Percentiles rank a stretch among this genome's conserved stretches.
Conservation (phyloP, 2,113 vertebrate genomes). For the Nerophis lumbriciformis region DNA sequence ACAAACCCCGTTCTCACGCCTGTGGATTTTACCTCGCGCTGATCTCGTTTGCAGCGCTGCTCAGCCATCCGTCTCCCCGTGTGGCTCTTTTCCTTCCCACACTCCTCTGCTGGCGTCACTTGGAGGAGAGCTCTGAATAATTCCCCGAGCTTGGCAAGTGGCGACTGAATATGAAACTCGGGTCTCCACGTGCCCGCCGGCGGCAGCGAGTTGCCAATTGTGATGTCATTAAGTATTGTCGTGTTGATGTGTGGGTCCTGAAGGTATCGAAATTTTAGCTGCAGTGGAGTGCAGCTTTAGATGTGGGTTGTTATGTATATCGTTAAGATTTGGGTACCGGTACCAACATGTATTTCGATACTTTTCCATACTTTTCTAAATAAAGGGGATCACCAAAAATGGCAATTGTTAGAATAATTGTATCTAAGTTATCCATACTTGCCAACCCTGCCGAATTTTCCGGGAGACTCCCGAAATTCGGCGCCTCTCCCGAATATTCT, state of each 20-base stretch:
- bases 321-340: too few relatives aligned
- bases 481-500: too few relatives aligned
- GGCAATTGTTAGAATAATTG: too few relatives aligned
- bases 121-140: slow-evolving; percentile 9
- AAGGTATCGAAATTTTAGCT: too few relatives aligned
- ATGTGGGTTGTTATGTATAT: too few relatives aligned
- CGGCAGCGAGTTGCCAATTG: background rate
- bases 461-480: too few relatives aligned
- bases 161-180: slow-evolving; percentile 21
- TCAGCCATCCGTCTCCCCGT: slow-evolving; percentile 28
- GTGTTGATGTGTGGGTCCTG: background rate
- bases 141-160: slow-evolving; percentile 15
- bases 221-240: background rate
- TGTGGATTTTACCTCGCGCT: slow-evolving; percentile 20
- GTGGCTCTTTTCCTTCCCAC: slow-evolving; percentile 4
- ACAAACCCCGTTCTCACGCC: slow-evolving; percentile 1
- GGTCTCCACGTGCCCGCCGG: slow-evolving; percentile 8
- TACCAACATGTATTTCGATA: too few relatives aligned
- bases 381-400: too few relatives aligned
- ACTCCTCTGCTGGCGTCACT: slow-evolving; percentile 17
- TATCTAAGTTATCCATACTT: too few relatives aligned
- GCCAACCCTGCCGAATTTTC: too few relatives aligned
- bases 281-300: too few relatives aligned
- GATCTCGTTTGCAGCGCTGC: slow-evolving; percentile 7
- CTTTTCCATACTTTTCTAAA: too few relatives aligned